Percentiles rank a stretch among this genome's conserved stretches.
These are phyloP conservation scores for Bubo blakistoni DNA, from an alignment of 2,113 vertebrate species.

Conservation along the genomic window DNA sequence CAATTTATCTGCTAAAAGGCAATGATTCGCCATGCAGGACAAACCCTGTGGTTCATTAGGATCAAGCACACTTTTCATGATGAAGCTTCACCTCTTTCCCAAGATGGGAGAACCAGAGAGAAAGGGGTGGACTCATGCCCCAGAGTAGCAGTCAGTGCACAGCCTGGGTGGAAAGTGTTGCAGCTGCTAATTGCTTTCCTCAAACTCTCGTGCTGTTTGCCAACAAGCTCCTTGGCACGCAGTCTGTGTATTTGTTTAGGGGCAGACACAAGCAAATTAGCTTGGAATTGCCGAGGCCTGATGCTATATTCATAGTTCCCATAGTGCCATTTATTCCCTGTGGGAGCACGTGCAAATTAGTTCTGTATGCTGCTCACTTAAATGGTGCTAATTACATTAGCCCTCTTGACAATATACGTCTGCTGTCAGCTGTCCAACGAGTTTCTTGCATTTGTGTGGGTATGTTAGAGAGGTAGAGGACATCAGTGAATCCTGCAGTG, in stretches of 20 bases:
- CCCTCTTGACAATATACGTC: background rate
- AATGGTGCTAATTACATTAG: constrained; percentile 41
- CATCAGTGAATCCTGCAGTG: background rate
- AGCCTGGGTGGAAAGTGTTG: background rate
- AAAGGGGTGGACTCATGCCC: background rate
- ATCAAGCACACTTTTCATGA: background rate
- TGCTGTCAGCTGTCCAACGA: background rate
- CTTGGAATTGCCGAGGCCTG: background rate
- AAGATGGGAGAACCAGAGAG: background rate
- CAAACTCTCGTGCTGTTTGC: constrained; percentile 30
- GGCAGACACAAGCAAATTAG: constrained; percentile 42
- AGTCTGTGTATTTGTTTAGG: constrained; percentile 26
- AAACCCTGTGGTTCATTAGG: background rate
- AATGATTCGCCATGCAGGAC: background rate
- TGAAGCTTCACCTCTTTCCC: background rate
- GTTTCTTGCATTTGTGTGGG: background rate
- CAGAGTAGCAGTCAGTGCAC: background rate
- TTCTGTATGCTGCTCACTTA: constrained; percentile 54
- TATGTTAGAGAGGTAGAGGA: background rate
- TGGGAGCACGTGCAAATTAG: constrained; percentile 60
- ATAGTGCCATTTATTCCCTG: constrained; percentile 30
- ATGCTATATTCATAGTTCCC: constrained; percentile 21
- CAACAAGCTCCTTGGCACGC: constrained; percentile 32
- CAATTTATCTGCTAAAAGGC: background rate
- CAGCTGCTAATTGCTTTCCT: constrained; percentile 48